Base-by-base conservation (phyloP, 2,797 vertebrate genomes). In the Ptychadena robeensis region DNA sequence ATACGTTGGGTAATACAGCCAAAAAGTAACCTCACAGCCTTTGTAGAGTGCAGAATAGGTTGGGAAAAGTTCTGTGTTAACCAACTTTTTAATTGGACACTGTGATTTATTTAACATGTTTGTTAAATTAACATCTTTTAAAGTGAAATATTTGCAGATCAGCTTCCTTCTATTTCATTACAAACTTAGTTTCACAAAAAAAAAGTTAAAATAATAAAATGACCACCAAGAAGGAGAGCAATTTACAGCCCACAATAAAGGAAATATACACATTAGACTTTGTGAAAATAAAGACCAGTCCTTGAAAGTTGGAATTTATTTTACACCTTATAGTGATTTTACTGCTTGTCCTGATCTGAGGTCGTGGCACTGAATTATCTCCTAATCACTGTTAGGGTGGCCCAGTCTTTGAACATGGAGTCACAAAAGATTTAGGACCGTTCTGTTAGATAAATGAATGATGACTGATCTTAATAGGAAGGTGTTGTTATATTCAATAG, bases 91-190 rank as follows among this genome's bases (percentile, higher is more conserved):
- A 81, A 69, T 85, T 81, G 66, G 2, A 28, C 28, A 25, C 28
- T 1, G 57, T 71, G 66, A 81, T 85, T 69, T 77, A 81, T 85
- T 77, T 77, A 70, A 31, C 64, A 72, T 77, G 66, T 85, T 85
- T 77, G 25, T 68, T 57, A 53, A 81, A 81, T 76, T 76, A 75
- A 81, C 68, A 71, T 66, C 31, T 66, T 81, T 85, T 76, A 14
- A 3, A 44, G 12, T n/a, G 25, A 57, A 69, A 69, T 69, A 68
- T 9, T 78, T 78, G 53, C 18, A 65, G 59, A 72, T 71, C 73
- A 78, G 67, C 57, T 66, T 75, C 12, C 59, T 57, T 81, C 40
- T 48, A 68, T 18, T 76, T 75, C 71, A 76, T 85, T 76, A 81
- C 25, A 85, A 81, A 81, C 67, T 35, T 53, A 14, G 22, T 28